Evolutionary conservation across 1,140 invertebrate species (phyloP).

Genomic region (Argopecten irradians): DNA sequence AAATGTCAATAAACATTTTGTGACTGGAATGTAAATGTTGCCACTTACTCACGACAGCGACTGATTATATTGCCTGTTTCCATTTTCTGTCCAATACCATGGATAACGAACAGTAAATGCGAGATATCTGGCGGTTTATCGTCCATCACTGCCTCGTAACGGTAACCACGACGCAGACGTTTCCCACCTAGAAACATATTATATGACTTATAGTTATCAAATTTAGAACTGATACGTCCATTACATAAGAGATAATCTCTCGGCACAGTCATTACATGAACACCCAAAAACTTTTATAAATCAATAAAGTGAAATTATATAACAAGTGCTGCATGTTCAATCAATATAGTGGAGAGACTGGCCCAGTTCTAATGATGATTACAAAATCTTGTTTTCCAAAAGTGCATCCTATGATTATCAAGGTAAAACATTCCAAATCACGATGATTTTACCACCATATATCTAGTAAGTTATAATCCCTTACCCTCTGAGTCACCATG

Average conservation of each 20-base stretch:
- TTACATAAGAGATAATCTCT: background rate
- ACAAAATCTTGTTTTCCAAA: too few relatives aligned
- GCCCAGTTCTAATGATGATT: too few relatives aligned
- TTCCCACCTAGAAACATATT: constrained; percentile 78
- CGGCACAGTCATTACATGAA: too few relatives aligned
- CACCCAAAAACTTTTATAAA: too few relatives aligned
- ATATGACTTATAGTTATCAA: background rate
- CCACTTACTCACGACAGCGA: constrained; percentile 83
- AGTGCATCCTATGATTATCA: too few relatives aligned
- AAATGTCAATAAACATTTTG: constrained; percentile 29
- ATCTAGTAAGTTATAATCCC: too few relatives aligned
- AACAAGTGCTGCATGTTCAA: too few relatives aligned
- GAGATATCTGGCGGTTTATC: constrained; percentile 86
- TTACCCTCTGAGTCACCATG: too few relatives aligned
- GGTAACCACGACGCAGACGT: constrained; percentile 83
- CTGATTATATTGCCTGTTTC: constrained; percentile 85
- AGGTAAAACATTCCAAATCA: too few relatives aligned
- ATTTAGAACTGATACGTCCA: background rate
- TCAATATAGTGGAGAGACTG: too few relatives aligned
- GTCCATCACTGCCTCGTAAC: constrained; percentile 78
- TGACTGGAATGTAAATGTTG: constrained; percentile 4
- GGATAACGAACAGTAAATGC: constrained; percentile 87
- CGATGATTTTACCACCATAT: too few relatives aligned
- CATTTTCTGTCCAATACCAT: constrained; percentile 88
- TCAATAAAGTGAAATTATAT: too few relatives aligned